A percentile compares a stretch with the other conserved stretches of the same genome.
Evolutionary conservation across 2,888 invertebrate genomes (phyloP).

Genomic region (Epirrhoe alternata): DNA sequence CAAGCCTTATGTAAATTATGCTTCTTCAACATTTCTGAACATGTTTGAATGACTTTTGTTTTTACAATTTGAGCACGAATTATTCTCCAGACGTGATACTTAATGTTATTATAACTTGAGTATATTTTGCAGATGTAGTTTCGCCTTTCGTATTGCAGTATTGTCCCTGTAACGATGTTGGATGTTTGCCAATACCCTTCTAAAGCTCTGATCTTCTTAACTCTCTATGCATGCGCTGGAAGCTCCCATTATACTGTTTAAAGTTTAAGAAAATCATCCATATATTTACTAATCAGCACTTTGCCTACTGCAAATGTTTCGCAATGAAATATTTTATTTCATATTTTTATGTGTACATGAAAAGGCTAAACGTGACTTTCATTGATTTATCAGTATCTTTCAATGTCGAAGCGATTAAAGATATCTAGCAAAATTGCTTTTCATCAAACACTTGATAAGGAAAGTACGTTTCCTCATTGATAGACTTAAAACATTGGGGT

Average conservation of each 20-base stretch:
- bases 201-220: conserved; percentile 50
- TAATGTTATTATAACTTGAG: conserved; percentile 23
- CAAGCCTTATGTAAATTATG: conserved; percentile 48
- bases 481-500: background rate
- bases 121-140: conserved; percentile 44
- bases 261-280: background rate
- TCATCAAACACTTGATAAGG: conserved; percentile 32
- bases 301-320: background rate
- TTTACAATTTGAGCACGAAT: conserved; percentile 18
- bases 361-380: conserved; percentile 48
- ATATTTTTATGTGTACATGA: conserved; percentile 6
- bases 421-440: conserved; percentile 40
- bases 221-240: conserved; percentile 32
- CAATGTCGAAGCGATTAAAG: conserved; percentile 64
- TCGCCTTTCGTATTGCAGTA: conserved; percentile 51
- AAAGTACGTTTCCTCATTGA: conserved; percentile 44
- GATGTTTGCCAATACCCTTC: conserved; percentile 57
- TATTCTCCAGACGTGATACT: conserved; percentile 17
- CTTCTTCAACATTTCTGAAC: conserved; percentile 41
- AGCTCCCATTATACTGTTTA: conserved; percentile 20
- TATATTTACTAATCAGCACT: background rate
- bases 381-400: conserved; percentile 64
- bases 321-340: background rate
- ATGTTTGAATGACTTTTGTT: conserved; percentile 26
- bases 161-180: conserved; percentile 54